phyloP scores from a whole-genome alignment of 2,113 vertebrate species.

The Psilopsiagon aymara region DNA sequence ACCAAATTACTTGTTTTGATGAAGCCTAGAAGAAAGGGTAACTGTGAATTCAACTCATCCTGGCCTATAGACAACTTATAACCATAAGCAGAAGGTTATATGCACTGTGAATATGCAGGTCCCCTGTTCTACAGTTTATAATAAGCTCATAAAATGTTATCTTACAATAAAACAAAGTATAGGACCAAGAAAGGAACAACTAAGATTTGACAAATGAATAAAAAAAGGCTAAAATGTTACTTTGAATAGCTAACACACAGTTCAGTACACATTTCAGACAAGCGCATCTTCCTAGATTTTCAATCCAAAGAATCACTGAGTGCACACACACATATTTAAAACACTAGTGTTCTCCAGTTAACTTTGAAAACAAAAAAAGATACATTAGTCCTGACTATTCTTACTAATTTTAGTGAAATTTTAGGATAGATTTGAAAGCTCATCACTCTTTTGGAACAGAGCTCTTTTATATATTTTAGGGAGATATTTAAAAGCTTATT shows the following conservation, averaged over 20 bases:
- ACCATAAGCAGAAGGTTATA: neutral
- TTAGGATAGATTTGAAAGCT: neutral
- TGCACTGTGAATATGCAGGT: rapidly evolving
- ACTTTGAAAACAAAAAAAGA: neutral
- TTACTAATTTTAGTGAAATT: neutral
- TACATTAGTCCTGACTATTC: neutral
- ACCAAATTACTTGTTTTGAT: neutral
- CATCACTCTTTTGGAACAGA: neutral
- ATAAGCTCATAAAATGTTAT: neutral
- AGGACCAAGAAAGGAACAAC: neutral
- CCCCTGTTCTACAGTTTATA: neutral
- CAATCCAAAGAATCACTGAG: neutral
- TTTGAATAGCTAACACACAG: neutral
- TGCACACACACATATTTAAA: neutral
- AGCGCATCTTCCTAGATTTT: neutral
- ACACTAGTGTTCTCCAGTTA: neutral
- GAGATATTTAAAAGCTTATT: neutral
- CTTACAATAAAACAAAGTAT: neutral
- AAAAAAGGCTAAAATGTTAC: neutral
- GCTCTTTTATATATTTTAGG: neutral
- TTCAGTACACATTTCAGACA: neutral
- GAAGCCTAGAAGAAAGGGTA: neutral
- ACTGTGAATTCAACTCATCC: neutral
- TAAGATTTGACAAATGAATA: neutral
- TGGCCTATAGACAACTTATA: neutral